These are phyloP conservation scores for Catharus fuscescens DNA, from an alignment of 2,113 vertebrate species.

Conservation along the genomic window DNA sequence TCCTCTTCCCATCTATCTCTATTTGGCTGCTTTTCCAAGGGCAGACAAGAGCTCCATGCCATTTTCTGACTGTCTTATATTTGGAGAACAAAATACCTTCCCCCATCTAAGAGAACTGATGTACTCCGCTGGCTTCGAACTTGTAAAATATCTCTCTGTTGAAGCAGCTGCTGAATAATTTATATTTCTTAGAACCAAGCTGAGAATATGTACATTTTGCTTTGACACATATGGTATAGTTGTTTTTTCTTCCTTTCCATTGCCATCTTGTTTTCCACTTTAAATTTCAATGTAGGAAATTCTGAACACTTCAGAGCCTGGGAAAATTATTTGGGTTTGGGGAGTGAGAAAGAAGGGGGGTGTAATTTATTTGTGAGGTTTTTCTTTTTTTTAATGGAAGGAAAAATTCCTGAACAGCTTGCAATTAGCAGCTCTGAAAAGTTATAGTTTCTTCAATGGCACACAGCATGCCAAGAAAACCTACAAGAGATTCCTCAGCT, in stretches of 20 bases:
- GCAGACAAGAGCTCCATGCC: neutral
- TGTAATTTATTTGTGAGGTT: neutral
- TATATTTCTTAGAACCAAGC: slow-evolving; percentile 42
- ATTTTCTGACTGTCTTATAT: neutral
- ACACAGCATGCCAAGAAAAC: slow-evolving; percentile 27
- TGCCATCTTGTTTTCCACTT: slow-evolving; percentile 37
- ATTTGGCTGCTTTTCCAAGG: slow-evolving; percentile 20
- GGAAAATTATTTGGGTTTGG: neutral
- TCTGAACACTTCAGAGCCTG: slow-evolving; percentile 14
- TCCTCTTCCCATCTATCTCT: slow-evolving; percentile 1
- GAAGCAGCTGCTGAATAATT: slow-evolving; percentile 52
- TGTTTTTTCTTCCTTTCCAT: neutral
- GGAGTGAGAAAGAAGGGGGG: neutral
- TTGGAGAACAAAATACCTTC: neutral
- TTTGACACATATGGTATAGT: neutral
- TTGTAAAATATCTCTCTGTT: neutral
- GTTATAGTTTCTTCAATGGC: slow-evolving; percentile 40
- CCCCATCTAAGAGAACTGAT: neutral
- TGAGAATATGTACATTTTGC: neutral
- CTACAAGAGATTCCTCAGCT: slow-evolving; percentile 44
- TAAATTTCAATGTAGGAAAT: neutral
- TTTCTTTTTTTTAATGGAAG: neutral
- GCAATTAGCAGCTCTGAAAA: slow-evolving; percentile 50
- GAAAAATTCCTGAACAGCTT: slow-evolving; percentile 40
- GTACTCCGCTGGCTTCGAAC: neutral